Percentiles rank a stretch among this genome's conserved stretches.
Evolutionary conservation across 2,797 vertebrate genomes (phyloP).

Genomic region (Danio kyathit): DNA sequence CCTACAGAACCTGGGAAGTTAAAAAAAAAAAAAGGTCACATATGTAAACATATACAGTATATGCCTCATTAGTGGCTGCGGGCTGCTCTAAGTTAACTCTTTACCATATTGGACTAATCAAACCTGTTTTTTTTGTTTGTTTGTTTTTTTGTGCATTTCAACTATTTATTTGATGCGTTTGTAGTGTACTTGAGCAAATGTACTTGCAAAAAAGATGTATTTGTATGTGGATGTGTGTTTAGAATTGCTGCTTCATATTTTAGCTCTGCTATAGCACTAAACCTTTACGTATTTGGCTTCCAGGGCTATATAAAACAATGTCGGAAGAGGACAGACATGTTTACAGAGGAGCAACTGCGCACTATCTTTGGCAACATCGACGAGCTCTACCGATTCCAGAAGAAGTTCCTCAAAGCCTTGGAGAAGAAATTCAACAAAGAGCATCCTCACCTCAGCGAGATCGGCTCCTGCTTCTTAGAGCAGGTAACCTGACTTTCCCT

Average conservation of each 20-base stretch:
- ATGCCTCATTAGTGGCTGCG: too few species aligned
- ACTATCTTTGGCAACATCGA: constrained; percentile 97
- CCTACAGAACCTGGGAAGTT: too few species aligned
- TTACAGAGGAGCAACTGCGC: constrained; percentile 91
- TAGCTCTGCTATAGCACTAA: neutral
- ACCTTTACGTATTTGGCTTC: constrained; percentile 12
- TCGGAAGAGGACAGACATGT: constrained; percentile 94
- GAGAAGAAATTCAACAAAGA: constrained; percentile 94
- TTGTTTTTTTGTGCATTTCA: too few species aligned
- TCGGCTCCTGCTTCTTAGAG: constrained; percentile 95
- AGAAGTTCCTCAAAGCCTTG: constrained; percentile 90
- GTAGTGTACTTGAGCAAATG: too few species aligned
- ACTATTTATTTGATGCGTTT: too few species aligned
- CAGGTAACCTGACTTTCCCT: constrained; percentile 80
- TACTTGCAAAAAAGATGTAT: too few species aligned
- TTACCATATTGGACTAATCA: too few species aligned
- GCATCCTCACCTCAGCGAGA: constrained; percentile 92
- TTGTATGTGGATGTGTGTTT: too few species aligned
- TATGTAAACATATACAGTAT: too few species aligned
- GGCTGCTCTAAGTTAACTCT: too few species aligned
- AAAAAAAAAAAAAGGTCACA: too few species aligned
- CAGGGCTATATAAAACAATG: constrained; percentile 97
- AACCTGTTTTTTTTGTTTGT: too few species aligned
- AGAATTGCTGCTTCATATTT: neutral
- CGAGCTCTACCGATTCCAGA: constrained; percentile 95